phyloP scores from a whole-genome alignment of 1,140 invertebrate genomes.

The Saxidomus purpurata region DNA sequence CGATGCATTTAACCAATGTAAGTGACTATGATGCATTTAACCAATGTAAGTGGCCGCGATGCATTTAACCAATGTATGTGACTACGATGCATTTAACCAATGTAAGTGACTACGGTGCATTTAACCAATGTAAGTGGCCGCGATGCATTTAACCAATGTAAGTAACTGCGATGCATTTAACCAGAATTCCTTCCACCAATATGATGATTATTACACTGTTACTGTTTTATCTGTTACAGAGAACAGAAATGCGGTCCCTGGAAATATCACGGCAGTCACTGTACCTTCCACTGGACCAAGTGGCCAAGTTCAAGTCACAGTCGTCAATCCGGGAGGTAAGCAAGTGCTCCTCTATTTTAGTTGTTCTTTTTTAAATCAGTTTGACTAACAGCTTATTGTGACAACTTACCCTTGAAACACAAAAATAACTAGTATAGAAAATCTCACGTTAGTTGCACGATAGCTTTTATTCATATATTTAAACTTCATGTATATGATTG shows the following conservation, averaged over 20 bases:
- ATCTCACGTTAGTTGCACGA: background rate
- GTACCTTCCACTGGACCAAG: constrained; percentile 31
- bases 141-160: too few relatives aligned
- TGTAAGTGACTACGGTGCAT: too few relatives aligned
- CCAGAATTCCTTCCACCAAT: too few relatives aligned
- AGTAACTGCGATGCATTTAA: too few relatives aligned
- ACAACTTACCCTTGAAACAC: background rate
- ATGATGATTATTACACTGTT: too few relatives aligned
- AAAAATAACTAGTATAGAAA: background rate
- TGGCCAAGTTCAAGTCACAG: constrained; percentile 11
- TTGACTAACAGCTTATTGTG: background rate
- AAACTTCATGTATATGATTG: background rate
- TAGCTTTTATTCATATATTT: background rate
- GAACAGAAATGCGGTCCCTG: background rate
- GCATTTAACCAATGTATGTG: too few relatives aligned
- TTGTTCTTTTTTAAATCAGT: too few relatives aligned
- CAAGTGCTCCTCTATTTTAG: background rate
- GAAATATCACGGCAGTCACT: constrained; percentile 18
- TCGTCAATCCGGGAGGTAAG: constrained; percentile 52
- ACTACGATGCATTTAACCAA: too few relatives aligned
- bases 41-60: too few relatives aligned
- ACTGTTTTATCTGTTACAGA: constrained; percentile 26
- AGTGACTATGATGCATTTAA: too few relatives aligned
- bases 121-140: too few relatives aligned
- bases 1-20: too few relatives aligned